These are phyloP conservation scores for Eilema sororculum DNA, from an alignment of 2,888 invertebrate species.

Conservation along the genomic window DNA sequence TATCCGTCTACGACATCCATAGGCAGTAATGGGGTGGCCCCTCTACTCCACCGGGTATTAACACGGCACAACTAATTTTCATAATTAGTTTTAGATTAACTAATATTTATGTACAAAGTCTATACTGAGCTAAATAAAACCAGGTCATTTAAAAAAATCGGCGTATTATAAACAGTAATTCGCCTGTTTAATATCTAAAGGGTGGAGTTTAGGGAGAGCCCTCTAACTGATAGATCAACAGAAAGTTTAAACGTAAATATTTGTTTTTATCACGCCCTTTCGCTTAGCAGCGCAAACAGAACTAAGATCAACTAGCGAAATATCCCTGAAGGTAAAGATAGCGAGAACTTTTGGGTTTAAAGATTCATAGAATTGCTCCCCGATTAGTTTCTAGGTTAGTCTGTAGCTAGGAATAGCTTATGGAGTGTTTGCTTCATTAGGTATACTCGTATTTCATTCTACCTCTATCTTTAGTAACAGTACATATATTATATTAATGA, in stretches of 20 bases:
- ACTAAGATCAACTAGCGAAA: conserved; percentile 8
- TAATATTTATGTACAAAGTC: not conserved
- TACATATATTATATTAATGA: no score
- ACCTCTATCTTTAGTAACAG: no score
- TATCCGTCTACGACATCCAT: no score
- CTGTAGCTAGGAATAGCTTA: not conserved
- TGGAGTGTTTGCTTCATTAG: no score
- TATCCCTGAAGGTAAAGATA: conserved; percentile 5
- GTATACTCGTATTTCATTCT: no score
- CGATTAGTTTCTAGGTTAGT: conserved; percentile 2
- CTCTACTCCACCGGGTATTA: no score
- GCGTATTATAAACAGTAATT: not conserved
- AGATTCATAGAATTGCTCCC: not conserved
- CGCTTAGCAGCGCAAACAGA: conserved; percentile 9
- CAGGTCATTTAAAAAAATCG: not conserved
- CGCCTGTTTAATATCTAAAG: not conserved
- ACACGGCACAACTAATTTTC: no score
- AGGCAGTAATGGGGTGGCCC: no score
- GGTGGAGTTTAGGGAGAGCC: not conserved
- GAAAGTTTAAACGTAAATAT: conserved; percentile 13
- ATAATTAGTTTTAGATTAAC: not conserved
- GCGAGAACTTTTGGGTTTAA: conserved; percentile 1
- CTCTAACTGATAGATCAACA: conserved; percentile 14
- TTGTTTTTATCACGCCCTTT: conserved; percentile 13
- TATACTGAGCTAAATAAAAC: not conserved